Base-by-base conservation (phyloP, 2,113 vertebrate species). In the Butorides virescens region DNA sequence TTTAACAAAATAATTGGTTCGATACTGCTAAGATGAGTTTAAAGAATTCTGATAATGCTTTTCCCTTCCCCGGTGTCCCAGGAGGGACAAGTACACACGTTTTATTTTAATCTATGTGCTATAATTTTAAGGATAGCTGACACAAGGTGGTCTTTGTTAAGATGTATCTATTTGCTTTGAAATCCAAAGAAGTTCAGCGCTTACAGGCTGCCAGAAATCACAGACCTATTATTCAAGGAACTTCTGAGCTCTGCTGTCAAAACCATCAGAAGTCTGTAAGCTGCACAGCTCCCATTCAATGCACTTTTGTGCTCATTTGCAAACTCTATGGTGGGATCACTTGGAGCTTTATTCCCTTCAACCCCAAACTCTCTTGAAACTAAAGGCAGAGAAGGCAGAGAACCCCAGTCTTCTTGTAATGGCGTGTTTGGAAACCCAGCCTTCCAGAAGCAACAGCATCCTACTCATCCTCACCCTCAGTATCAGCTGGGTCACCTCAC, bases 1-100 rank as follows among this genome's bases (percentile, higher is more conserved):
- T 97, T 96, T 97, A 95, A 95, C 66, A 93, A 95, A 96, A 96
- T 95, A 96, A 96, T 96, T 95, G 88, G 86, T 91, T 95, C 83
- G 78, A 92, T 87, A 91, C 86, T 68, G 77, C 92, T 96, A 93
- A 93, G 70, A 97, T 78, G 97, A 95, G 83, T 95, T 97, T 93
- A 91, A 96, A 94, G 91, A 89, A 97, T 93, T 94, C 92, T 94
- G 94, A 95, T 89, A 96, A 96, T 87, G 83, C 61, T 97, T 94
- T 89, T 85, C 34, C 44, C 65, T 91, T 75, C 70, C 42, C 1
- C 1, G 0, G 12, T 50, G 59, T 95, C 86, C 91, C 91, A 95
- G 44, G 88, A 95, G 95, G 76, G 34, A 85, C 36, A 77, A 96
- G 63, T 50, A 93, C 79, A 94, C 85, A 86, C 2, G 10, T 92